A percentile compares a stretch with the other conserved stretches of the same genome.
These are phyloP conservation scores for Heteromyza rotundicornis DNA, from an alignment of 2,888 invertebrate species.

Conservation along the genomic window DNA sequence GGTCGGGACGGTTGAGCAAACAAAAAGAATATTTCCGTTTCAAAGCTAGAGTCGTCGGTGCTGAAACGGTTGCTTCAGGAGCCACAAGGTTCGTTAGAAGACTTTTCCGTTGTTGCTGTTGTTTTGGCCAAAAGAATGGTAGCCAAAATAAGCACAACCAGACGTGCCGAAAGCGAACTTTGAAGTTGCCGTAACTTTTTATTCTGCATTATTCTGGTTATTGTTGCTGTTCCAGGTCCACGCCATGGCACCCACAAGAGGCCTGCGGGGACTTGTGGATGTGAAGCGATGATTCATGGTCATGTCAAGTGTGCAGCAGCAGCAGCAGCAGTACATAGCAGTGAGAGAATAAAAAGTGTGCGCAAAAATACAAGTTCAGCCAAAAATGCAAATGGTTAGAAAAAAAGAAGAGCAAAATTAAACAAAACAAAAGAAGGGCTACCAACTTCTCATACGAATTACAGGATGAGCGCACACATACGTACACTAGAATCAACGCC, in stretches of 20 bases:
- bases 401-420: neutral
- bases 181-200: neutral
- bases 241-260: neutral
- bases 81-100: neutral
- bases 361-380: too few species aligned
- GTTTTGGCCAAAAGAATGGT: neutral
- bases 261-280: neutral
- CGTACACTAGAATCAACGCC: neutral
- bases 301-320: slow-evolving; percentile 1
- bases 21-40: neutral
- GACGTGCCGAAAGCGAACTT: neutral
- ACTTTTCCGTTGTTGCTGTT: neutral
- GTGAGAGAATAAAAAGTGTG: too few species aligned
- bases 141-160: neutral
- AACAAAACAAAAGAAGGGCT: neutral
- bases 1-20: neutral
- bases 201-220: neutral
- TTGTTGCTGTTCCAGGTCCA: neutral
- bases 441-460: neutral
- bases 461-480: neutral
- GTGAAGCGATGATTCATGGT: neutral
- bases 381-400: neutral
- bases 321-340: too few species aligned
- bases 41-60: neutral
- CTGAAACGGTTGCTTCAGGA: neutral